A percentile compares a stretch with the other conserved stretches of the same genome.
Evolutionary conservation across 1,140 invertebrate species (phyloP).

Genomic region (Drosophila gunungcola): DNA sequence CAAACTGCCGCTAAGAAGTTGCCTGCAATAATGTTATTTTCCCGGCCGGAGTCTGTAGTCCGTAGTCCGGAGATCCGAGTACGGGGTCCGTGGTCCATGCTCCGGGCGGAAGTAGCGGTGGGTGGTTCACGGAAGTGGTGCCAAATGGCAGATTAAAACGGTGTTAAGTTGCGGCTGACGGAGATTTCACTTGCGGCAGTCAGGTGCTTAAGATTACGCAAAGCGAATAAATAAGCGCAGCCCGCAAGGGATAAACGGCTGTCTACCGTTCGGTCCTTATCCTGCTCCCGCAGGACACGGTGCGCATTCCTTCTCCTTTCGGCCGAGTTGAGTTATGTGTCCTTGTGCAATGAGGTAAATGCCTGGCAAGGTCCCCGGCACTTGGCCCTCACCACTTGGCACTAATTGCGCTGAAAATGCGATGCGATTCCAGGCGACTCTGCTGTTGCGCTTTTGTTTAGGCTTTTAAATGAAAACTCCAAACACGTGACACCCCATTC

Average conservation of each 20-base stretch:
- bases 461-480: constrained; percentile 51
- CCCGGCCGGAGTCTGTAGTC: constrained; percentile 41
- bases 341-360: constrained; percentile 56
- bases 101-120: constrained; percentile 48
- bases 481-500: constrained; percentile 63
- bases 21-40: constrained; percentile 77
- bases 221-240: constrained; percentile 60
- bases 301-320: constrained; percentile 10
- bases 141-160: constrained; percentile 80
- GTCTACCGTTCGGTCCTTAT: constrained; percentile 16
- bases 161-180: constrained; percentile 70
- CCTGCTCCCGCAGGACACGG: constrained; percentile 20
- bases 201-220: constrained; percentile 59
- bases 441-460: constrained; percentile 20
- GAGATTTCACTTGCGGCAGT: constrained; percentile 52
- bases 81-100: constrained; percentile 17
- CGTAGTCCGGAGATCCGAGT: background rate
- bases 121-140: constrained; percentile 65
- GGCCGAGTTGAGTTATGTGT: constrained; percentile 38
- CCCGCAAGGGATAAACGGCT: constrained; percentile 45
- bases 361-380: constrained; percentile 17
- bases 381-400: constrained; percentile 34
- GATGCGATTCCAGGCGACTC: constrained; percentile 10
- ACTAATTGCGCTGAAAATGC: constrained; percentile 57
- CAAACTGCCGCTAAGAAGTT: constrained; percentile 79